Percentiles rank a stretch among this genome's conserved stretches.
Conservation (phyloP, 1,140 invertebrate genomes). For the Xylocopa sonorina region DNA sequence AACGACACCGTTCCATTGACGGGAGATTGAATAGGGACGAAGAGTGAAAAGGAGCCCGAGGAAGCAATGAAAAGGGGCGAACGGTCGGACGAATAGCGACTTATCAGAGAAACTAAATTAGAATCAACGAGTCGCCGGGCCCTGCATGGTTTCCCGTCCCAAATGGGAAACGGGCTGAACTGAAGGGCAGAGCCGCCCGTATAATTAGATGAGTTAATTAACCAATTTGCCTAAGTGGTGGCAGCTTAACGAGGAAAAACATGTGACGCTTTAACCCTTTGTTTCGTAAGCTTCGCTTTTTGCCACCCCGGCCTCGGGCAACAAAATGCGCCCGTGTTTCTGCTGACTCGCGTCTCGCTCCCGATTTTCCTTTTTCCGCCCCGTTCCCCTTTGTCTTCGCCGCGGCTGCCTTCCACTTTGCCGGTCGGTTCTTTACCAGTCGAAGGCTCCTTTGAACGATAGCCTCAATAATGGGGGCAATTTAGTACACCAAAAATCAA, state of each 20-base stretch:
- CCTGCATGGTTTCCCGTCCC: not conserved
- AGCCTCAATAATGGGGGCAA: conserved; percentile 53
- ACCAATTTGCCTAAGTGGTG: conserved; percentile 53
- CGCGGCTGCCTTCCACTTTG: not conserved
- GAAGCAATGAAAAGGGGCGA: not conserved
- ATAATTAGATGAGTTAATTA: conserved; percentile 69
- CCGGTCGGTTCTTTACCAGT: conserved; percentile 23
- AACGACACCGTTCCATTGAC: not conserved
- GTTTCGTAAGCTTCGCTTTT: conserved; percentile 38
- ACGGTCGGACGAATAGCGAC: conserved; percentile 23
- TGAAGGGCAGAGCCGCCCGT: conserved; percentile 32
- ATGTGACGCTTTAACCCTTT: conserved; percentile 46
- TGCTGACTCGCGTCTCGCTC: conserved; percentile 44
- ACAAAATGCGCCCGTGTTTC: conserved; percentile 38
- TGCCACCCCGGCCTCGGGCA: not conserved
- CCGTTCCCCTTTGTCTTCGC: not conserved
- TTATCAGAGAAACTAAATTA: conserved; percentile 44
- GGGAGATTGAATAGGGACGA: not conserved
- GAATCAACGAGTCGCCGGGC: conserved; percentile 24
- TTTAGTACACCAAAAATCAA: conserved; percentile 59
- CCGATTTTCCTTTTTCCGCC: conserved; percentile 27
- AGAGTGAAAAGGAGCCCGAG: not conserved
- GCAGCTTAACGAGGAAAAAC: conserved; percentile 54
- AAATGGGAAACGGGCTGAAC: not conserved
- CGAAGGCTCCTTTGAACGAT: conserved; percentile 52